These are phyloP conservation scores for Sclerodermus sp. DNA, from an alignment of 2,888 invertebrate genomes.

Conservation along the genomic window DNA sequence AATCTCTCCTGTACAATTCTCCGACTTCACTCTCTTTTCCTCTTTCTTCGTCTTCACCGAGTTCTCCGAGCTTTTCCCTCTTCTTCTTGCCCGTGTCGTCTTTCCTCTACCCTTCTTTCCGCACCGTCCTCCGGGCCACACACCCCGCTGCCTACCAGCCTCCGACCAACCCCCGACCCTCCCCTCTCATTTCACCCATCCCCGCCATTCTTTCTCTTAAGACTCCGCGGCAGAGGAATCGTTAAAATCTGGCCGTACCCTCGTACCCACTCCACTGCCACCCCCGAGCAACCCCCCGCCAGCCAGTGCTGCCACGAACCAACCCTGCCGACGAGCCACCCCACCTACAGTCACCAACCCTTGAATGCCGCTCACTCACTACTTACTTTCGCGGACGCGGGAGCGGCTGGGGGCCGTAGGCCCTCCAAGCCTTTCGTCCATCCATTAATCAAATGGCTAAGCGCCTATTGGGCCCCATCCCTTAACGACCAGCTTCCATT, in stretches of 20 bases:
- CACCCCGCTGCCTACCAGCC: constrained; percentile 13
- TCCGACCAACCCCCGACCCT: constrained; percentile 36
- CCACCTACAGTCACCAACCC: constrained; percentile 56
- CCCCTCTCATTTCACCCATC: constrained; percentile 52
- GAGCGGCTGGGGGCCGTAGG: constrained; percentile 26
- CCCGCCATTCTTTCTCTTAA: constrained; percentile 58
- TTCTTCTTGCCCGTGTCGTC: constrained; percentile 1
- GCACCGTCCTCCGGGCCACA: constrained; percentile 17
- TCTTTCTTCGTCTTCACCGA: constrained; percentile 5
- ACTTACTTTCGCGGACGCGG: constrained; percentile 46
- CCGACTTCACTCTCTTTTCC: constrained; percentile 16
- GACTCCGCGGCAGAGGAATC: constrained; percentile 59
- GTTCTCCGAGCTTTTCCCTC: background rate
- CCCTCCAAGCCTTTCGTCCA: too few species aligned
- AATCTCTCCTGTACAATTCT: too few species aligned
- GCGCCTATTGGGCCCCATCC: too few species aligned
- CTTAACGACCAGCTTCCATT: too few species aligned
- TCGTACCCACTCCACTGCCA: constrained; percentile 37
- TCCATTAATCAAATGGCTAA: too few species aligned
- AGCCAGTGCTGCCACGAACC: background rate
- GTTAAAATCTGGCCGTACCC: constrained; percentile 59
- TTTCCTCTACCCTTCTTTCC: constrained; percentile 24
- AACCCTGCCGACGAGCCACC: constrained; percentile 13
- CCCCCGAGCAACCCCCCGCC: constrained; percentile 19
- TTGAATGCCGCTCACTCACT: constrained; percentile 50